These are phyloP conservation scores for Hypselothyrea guttata DNA, from an alignment of 2,888 invertebrate species.

Conservation along the genomic window DNA sequence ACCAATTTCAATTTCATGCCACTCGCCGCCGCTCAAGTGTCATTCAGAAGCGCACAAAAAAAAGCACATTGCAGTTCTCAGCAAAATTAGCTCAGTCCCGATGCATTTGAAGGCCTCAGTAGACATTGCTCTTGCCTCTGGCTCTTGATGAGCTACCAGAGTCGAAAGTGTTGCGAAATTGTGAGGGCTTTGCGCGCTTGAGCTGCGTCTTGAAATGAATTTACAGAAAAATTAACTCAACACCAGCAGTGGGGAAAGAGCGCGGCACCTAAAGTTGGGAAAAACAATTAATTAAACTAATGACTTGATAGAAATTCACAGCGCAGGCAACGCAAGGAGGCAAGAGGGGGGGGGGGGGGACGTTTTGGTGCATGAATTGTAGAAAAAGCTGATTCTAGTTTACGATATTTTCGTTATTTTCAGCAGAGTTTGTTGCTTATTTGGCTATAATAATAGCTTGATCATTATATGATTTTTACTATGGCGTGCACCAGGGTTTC, in stretches of 20 bases:
- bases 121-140: not conserved
- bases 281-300: constrained; percentile 70
- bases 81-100: constrained; percentile 20
- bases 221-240: constrained; percentile 57
- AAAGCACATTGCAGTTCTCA: constrained; percentile 11
- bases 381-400: constrained; percentile 15
- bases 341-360: not conserved
- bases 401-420: constrained; percentile 14
- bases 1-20: constrained; percentile 57
- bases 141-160: constrained; percentile 52
- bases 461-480: no score
- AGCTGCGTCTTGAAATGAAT: constrained; percentile 43
- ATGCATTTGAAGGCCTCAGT: not conserved
- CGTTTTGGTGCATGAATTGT: constrained; percentile 34
- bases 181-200: constrained; percentile 37
- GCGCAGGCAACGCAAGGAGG: not conserved
- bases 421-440: no score
- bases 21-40: constrained; percentile 47
- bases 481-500: no score
- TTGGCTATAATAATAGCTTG: no score
- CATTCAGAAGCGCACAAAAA: no score
- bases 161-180: constrained; percentile 47
- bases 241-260: constrained; percentile 17
- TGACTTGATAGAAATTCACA: constrained; percentile 59
- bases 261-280: constrained; percentile 25